phyloP scores from a whole-genome alignment of 2,797 vertebrate species.

The Xiphorhynchus erythropygius region DNA sequence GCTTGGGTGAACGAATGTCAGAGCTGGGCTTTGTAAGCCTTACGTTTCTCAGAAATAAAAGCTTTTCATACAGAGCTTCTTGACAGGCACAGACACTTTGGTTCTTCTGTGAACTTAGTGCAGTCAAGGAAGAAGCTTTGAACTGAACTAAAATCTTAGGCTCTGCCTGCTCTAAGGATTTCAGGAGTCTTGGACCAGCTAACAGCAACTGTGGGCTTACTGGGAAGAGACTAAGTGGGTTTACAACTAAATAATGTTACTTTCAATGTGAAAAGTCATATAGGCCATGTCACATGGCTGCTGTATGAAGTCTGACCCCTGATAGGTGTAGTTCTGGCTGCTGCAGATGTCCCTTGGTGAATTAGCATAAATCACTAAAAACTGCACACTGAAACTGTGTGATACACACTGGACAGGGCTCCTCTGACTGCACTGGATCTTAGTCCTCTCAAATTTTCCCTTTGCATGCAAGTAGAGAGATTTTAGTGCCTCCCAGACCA shows the following conservation, averaged over 20 bases:
- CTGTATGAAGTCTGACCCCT: not conserved
- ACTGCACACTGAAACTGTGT: not conserved
- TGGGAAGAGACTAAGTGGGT: not conserved
- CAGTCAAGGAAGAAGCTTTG: not conserved
- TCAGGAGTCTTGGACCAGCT: not conserved
- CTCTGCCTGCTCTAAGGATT: not conserved
- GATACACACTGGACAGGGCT: not conserved
- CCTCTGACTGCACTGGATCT: fast-evolving
- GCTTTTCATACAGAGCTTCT: not conserved
- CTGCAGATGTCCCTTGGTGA: not conserved
- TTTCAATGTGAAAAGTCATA: not conserved
- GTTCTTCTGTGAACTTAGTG: not conserved
- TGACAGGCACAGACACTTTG: not conserved
- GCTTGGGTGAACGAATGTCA: not conserved
- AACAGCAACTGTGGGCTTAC: not conserved
- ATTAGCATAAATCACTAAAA: not conserved
- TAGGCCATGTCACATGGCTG: not conserved
- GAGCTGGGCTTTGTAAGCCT: not conserved
- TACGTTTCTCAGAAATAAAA: not conserved
- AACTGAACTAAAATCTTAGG: not conserved
- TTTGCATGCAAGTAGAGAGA: not conserved
- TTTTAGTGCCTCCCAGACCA: not conserved
- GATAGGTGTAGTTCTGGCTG: not conserved
- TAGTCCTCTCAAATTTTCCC: not conserved
- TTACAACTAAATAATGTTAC: not conserved